Evolutionary conservation across 2,888 invertebrate genomes (phyloP).

Genomic region (Epiblema foenella): DNA sequence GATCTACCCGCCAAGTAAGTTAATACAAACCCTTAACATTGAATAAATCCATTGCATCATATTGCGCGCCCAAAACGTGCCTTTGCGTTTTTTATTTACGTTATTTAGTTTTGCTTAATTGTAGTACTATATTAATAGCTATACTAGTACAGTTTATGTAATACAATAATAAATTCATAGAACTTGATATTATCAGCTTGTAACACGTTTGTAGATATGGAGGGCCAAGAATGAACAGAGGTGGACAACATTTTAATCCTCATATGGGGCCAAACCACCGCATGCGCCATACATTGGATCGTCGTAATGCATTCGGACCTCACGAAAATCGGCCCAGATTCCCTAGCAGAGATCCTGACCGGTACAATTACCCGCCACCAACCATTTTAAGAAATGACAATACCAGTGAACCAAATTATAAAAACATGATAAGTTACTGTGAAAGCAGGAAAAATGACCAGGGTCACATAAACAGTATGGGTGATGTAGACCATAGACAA

Average conservation of each 20-base stretch:
- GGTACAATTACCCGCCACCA: conserved; percentile 52
- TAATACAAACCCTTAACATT: not conserved
- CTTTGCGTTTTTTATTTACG: conserved; percentile 28
- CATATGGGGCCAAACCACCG: conserved; percentile 54
- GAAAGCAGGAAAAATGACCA: conserved; percentile 50
- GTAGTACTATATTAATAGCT: not conserved
- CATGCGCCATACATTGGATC: conserved; percentile 50
- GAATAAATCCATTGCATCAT: conserved; percentile 52
- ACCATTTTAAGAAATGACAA: conserved; percentile 54
- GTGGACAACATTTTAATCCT: conserved; percentile 53
- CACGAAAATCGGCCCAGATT: conserved; percentile 8
- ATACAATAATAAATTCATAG: not conserved
- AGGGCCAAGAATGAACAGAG: conserved; percentile 55
- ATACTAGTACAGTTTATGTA: not conserved
- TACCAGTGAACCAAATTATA: conserved; percentile 49
- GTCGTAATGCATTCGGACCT: conserved; percentile 59
- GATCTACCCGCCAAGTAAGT: conserved; percentile 64
- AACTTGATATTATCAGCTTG: not conserved
- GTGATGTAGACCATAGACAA: conserved; percentile 71
- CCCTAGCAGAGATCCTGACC: conserved; percentile 54
- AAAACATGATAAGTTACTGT: conserved; percentile 52
- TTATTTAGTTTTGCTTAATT: conserved; percentile 1
- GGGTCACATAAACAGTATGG: conserved; percentile 67
- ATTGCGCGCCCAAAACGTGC: conserved; percentile 60
- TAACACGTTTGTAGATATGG: conserved; percentile 28